phyloP scores from a whole-genome alignment of 2,888 invertebrate genomes.

The Hydropsyche betteni region DNA sequence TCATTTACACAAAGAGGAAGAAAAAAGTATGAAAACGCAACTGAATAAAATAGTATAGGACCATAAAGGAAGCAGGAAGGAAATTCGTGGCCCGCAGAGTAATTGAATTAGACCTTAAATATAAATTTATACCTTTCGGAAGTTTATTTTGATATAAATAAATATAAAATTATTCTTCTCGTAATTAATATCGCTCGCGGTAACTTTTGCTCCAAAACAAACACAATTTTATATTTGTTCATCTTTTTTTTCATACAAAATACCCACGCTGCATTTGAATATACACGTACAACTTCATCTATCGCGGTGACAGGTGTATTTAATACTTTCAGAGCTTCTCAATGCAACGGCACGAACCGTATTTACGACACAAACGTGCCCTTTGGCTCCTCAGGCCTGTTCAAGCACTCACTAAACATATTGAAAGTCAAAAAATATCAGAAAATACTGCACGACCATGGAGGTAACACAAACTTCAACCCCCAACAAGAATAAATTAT shows the following conservation, averaged over 20 bases:
- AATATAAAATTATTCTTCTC: slow-evolving; percentile 4
- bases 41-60: slow-evolving; percentile 25
- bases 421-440: no score
- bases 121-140: slow-evolving; percentile 29
- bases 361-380: slow-evolving; percentile 46
- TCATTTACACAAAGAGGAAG: slow-evolving; percentile 24
- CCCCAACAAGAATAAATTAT: no score
- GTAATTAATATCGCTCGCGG: neutral
- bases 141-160: slow-evolving; percentile 32
- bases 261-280: neutral
- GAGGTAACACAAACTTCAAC: no score
- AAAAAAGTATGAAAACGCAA: neutral
- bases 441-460: no score
- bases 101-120: slow-evolving; percentile 33
- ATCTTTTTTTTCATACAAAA: neutral
- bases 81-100: slow-evolving; percentile 28
- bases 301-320: slow-evolving; percentile 40
- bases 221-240: no score
- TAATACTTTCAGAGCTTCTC: slow-evolving; percentile 36
- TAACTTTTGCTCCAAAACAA: no score
- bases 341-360: slow-evolving; percentile 44
- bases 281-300: slow-evolving; percentile 23
- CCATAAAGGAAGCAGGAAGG: slow-evolving; percentile 28
- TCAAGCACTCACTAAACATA: neutral
- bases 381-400: slow-evolving; percentile 11